Evolutionary conservation across 2,797 vertebrate genomes (phyloP).

Genomic region (Lacerta agilis): DNA sequence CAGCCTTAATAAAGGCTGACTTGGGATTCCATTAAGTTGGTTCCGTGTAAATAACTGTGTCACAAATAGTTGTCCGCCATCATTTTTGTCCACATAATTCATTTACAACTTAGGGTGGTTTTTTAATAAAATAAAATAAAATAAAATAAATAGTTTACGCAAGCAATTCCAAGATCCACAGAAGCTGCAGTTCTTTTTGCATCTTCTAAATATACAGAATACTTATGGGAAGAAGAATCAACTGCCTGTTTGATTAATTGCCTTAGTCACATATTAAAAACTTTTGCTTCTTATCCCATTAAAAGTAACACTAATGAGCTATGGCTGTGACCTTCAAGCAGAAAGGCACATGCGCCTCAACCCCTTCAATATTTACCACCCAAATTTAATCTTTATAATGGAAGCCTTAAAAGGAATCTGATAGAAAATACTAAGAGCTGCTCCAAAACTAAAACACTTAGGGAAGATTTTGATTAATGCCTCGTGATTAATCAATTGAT

Average conservation of each 20-base stretch:
- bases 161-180: constrained; percentile 40
- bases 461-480: constrained; percentile 91
- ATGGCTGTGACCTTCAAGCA: constrained; percentile 80
- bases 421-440: constrained; percentile 84
- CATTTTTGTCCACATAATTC: neutral
- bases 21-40: constrained; percentile 34
- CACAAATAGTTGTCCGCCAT: too few relatives aligned
- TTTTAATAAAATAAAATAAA: constrained; percentile 26
- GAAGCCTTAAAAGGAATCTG: constrained; percentile 89
- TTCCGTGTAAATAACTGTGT: constrained; percentile 17
- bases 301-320: constrained; percentile 87
- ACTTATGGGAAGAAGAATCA: constrained; percentile 80
- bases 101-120: constrained; percentile 25
- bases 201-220: constrained; percentile 69
- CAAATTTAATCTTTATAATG: constrained; percentile 90
- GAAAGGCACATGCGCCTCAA: constrained; percentile 78
- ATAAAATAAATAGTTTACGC: constrained; percentile 42
- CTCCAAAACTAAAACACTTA: constrained; percentile 90
- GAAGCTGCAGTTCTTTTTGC: constrained; percentile 58
- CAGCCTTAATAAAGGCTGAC: constrained; percentile 37
- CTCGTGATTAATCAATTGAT: constrained; percentile 98
- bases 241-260: constrained; percentile 79
- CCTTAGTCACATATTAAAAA: constrained; percentile 82
- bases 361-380: constrained; percentile 82
- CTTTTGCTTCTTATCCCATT: constrained; percentile 86